phyloP scores from a whole-genome alignment of 1,140 invertebrate species.

The Bombus impatiens region DNA sequence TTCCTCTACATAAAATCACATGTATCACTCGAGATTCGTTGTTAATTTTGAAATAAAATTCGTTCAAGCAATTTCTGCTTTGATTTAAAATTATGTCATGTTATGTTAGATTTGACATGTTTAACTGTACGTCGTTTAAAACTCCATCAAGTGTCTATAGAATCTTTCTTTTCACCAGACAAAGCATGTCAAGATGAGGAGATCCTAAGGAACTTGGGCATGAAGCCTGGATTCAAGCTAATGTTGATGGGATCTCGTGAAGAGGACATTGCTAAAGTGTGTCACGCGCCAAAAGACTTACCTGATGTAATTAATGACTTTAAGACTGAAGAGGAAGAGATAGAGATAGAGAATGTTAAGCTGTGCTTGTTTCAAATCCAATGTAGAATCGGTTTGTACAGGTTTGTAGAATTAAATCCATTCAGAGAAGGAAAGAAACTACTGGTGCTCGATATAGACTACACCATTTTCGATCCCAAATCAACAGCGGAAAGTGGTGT shows the following conservation, averaged over 20 bases:
- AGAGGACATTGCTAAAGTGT: constrained; percentile 92
- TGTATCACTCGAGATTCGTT: neutral
- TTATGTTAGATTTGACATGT: neutral
- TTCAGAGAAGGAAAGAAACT: constrained; percentile 92
- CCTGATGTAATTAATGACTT: constrained; percentile 94
- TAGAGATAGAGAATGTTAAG: constrained; percentile 92
- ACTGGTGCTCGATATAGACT: constrained; percentile 98
- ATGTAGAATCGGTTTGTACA: constrained; percentile 92
- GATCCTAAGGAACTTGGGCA: constrained; percentile 86
- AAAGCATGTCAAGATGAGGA: constrained; percentile 91
- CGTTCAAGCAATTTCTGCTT: neutral
- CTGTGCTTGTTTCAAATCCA: constrained; percentile 91
- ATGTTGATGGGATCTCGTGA: constrained; percentile 99
- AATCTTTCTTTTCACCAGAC: constrained; percentile 83
- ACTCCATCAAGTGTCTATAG: constrained; percentile 38
- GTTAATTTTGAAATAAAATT: constrained; percentile 10
- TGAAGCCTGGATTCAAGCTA: constrained; percentile 95
- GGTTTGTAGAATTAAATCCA: constrained; percentile 92
- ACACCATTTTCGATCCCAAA: constrained; percentile 97
- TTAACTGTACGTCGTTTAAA: neutral
- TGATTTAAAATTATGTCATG: constrained; percentile 14
- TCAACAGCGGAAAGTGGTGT: constrained; percentile 93
- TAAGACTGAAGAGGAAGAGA: constrained; percentile 93
- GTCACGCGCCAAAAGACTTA: constrained; percentile 89
- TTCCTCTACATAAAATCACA: neutral